These are phyloP conservation scores for Galbula dea DNA, from an alignment of 2,113 vertebrate genomes.

Conservation along the genomic window DNA sequence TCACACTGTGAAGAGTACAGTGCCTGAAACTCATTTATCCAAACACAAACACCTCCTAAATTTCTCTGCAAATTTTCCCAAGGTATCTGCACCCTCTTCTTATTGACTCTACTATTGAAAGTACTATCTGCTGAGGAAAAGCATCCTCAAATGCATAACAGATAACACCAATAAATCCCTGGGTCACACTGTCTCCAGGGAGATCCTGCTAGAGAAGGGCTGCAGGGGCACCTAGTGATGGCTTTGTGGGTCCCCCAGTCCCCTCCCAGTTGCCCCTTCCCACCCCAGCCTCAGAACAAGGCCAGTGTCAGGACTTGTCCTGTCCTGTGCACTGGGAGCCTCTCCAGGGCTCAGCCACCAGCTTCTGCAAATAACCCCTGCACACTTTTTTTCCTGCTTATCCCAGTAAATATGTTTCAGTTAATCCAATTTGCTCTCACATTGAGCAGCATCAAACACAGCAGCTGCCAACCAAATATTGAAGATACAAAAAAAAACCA, in stretches of 20 bases:
- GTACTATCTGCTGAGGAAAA: background rate
- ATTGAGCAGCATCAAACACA: background rate
- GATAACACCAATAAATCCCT: background rate
- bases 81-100: background rate
- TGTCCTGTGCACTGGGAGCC: background rate
- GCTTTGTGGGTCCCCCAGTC: background rate
- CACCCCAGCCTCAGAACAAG: background rate
- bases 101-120: background rate
- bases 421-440: conserved; percentile 48
- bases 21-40: background rate
- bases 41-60: background rate
- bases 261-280: background rate
- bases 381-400: background rate
- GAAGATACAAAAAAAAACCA: background rate
- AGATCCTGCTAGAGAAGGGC: background rate
- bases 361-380: background rate
- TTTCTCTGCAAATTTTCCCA: background rate
- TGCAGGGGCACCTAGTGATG: background rate
- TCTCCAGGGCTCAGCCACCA: background rate
- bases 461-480: conserved; percentile 19
- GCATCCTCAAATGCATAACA: fast-evolving
- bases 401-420: conserved; percentile 11
- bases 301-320: background rate
- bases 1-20: background rate
- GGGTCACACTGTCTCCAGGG: background rate